Evolutionary conservation across 1,140 invertebrate species (phyloP).

Genomic region (Agrilus planipennis): DNA sequence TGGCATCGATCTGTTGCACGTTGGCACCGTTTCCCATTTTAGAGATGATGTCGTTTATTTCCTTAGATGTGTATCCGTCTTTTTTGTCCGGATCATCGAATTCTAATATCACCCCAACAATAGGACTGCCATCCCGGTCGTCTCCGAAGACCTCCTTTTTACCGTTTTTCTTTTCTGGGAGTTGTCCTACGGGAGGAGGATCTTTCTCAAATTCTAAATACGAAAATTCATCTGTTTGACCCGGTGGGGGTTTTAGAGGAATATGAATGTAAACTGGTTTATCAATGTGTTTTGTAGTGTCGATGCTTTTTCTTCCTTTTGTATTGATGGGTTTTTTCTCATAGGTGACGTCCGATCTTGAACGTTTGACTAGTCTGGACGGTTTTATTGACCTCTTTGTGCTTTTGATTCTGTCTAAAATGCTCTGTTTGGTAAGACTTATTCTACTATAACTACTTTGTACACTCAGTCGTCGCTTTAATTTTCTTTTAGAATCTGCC

Average conservation of each 20-base stretch:
- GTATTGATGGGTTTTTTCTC: slow-evolving; percentile 6
- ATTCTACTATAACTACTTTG: slow-evolving; percentile 28
- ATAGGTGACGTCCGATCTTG: slow-evolving; percentile 3
- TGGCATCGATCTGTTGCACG: too few relatives aligned
- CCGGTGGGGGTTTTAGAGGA: slow-evolving; percentile 28
- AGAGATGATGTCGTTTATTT: too few relatives aligned
- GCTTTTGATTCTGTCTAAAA: slow-evolving; percentile 25
- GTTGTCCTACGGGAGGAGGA: slow-evolving; percentile 3
- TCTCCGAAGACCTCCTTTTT: too few relatives aligned
- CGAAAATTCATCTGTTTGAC: slow-evolving; percentile 28
- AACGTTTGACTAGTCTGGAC: slow-evolving; percentile 17
- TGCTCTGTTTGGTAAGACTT: slow-evolving; percentile 23
- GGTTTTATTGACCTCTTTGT: slow-evolving; percentile 27
- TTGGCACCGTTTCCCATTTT: too few relatives aligned
- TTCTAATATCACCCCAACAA: too few relatives aligned
- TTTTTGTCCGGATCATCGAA: too few relatives aligned
- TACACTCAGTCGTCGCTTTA: slow-evolving; percentile 27
- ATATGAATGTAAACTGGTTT: slow-evolving; percentile 32
- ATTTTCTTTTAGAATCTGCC: slow-evolving; percentile 25
- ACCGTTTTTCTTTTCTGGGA: slow-evolving; percentile 5
- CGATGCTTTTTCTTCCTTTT: slow-evolving; percentile 6
- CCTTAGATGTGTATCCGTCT: too few relatives aligned
- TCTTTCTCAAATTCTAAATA: slow-evolving; percentile 26
- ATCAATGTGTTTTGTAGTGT: slow-evolving; percentile 8
- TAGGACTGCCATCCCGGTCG: too few relatives aligned